These are phyloP conservation scores for Priocnemis perturbator DNA, from an alignment of 2,888 invertebrate genomes.

Conservation along the genomic window DNA sequence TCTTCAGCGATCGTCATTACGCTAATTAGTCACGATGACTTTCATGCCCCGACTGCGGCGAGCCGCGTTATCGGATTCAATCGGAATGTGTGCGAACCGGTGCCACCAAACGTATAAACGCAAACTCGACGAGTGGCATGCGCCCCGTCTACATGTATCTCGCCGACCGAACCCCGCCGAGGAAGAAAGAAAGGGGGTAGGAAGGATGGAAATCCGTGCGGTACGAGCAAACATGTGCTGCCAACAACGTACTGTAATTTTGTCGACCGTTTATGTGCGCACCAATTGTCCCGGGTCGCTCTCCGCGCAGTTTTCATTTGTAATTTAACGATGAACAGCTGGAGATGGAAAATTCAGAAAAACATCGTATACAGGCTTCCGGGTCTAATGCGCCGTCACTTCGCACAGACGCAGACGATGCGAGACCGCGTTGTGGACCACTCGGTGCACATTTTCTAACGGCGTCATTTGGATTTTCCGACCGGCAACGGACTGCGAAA, in stretches of 20 bases:
- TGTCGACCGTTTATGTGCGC: not conserved
- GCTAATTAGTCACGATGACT: slow-evolving; percentile 60
- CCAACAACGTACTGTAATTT: not conserved
- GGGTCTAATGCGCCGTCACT: no score
- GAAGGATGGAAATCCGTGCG: slow-evolving; percentile 1
- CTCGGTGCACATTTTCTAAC: not conserved
- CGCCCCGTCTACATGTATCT: not conserved
- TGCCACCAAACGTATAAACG: slow-evolving; percentile 7
- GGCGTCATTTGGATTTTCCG: not conserved
- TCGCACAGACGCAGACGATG: not conserved
- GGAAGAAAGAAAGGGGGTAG: not conserved
- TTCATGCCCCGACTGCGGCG: slow-evolving; percentile 29
- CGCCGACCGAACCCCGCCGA: not conserved
- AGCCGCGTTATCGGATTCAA: slow-evolving; percentile 39
- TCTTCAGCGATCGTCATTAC: slow-evolving; percentile 50
- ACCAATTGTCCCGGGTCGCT: no score
- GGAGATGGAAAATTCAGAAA: no score
- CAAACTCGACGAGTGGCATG: not conserved
- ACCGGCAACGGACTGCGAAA: not conserved
- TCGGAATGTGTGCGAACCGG: slow-evolving; percentile 28
- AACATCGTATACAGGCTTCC: no score
- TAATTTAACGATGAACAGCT: no score
- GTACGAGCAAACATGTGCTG: not conserved
- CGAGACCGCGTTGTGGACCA: not conserved
- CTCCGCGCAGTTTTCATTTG: no score